phyloP scores from a whole-genome alignment of 2,797 vertebrate genomes.

The Pachyuromys duprasi region DNA sequence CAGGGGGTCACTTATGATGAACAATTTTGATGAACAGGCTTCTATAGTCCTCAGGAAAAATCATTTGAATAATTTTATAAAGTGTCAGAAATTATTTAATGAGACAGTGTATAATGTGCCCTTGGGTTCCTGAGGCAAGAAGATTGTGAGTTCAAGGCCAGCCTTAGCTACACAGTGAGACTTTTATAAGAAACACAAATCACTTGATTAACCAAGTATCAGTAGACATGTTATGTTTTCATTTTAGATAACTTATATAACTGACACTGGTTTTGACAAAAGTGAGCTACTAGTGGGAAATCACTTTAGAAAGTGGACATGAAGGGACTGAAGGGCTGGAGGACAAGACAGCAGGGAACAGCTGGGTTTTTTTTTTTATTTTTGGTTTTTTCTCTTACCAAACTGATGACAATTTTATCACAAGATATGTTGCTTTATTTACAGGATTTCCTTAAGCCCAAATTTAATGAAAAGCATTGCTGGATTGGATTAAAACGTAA shows the following conservation, averaged over 20 bases:
- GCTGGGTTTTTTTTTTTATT: rapidly evolving
- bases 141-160: background rate
- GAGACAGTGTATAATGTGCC: background rate
- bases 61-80: background rate
- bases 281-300: background rate
- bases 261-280: background rate
- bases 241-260: background rate
- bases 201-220: background rate
- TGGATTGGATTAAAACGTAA: slow-evolving; percentile 66
- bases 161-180: background rate
- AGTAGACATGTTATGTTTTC: background rate
- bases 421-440: background rate
- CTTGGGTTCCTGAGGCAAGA: background rate
- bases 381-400: rapidly evolving
- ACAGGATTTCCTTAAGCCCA: background rate
- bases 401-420: background rate
- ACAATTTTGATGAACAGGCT: background rate
- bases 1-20: background rate
- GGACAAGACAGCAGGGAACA: background rate
- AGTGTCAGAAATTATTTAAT: background rate
- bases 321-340: background rate
- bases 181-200: background rate
- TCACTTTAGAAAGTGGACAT: background rate
- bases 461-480: rapidly evolving
- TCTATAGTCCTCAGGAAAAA: background rate